phyloP scores from a whole-genome alignment of 2,888 invertebrate genomes.

The Allygus modestus region DNA sequence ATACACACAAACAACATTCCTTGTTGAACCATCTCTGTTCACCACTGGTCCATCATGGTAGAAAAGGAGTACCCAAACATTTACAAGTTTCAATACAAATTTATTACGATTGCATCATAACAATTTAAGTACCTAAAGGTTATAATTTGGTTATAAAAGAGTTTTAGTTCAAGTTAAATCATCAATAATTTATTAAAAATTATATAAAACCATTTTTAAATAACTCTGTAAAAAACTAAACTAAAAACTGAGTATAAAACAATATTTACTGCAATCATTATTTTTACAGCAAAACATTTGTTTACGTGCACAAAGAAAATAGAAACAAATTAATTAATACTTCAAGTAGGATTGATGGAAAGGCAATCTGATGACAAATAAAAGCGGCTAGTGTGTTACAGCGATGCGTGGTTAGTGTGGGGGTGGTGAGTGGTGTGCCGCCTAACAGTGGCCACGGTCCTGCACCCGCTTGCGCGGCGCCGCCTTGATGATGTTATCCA shows the following conservation, averaged over 20 bases:
- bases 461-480: slow-evolving; percentile 92
- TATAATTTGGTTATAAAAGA: background rate
- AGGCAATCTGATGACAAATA: background rate
- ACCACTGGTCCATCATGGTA: background rate
- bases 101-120: background rate
- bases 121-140: slow-evolving; percentile 6
- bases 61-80: background rate
- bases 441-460: slow-evolving; percentile 90
- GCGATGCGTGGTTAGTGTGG: no score
- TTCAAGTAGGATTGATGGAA: background rate
- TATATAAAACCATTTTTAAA: background rate
- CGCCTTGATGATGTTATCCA: slow-evolving; percentile 97
- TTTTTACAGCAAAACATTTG: background rate
- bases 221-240: background rate
- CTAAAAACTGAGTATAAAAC: background rate
- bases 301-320: background rate
- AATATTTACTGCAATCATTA: background rate
- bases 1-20: no score
- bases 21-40: no score
- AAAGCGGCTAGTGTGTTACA: slow-evolving; percentile 3
- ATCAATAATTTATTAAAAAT: background rate
- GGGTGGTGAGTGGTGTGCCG: background rate
- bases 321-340: background rate
- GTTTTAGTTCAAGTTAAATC: background rate
- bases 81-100: slow-evolving; percentile 3